Evolutionary conservation across 2,888 invertebrate species (phyloP), one percentile per base, ranked within the genome.

Genomic region (Fragum sueziense): DNA sequence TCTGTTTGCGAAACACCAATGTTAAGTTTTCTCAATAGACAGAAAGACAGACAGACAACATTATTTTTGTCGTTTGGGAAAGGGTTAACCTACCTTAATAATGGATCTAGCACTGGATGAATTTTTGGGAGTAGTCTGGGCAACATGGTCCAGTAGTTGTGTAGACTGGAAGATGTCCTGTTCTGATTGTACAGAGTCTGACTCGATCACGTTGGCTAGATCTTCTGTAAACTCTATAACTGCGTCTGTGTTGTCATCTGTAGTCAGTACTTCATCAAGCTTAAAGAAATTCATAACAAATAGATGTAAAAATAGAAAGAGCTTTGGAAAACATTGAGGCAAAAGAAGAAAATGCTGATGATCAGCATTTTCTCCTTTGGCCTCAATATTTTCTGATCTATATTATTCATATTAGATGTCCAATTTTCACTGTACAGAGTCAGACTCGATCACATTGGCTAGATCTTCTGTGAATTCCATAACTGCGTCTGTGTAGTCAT

Each of bases 151-250:
- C 75, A 84, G 79, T 2, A 84, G 81, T 59, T 81, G 74, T 0
- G 84, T 77, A 3, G 84, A 79, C 52, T 81, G 77, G 59, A 62
- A 81, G 17, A 84, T 71, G 52, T 84, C 84, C 52, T 79, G 79
- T 71, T 84, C 77, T 9, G 84, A 79, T 59, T 79, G 68, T 11
- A 65, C 67, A n/a, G 54, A 33, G 4, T 71, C 79, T n/a, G 74
- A 34, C 51, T 73, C 67, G 14, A 73, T 57, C 27, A 74, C 37
- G 14, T 47, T 20, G 1, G 80, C 75, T 20, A 84, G 62, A 34
- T 67, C 68, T 25, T 81, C 81, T n/a, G 81, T 84, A 33, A 82
- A 82, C 31, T 27, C 52, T 14, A 72, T 57, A 1, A 62, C 73
- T 22, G 54, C 65, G 22, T 69, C 78, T 14, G 65, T 33, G 31